Base-by-base conservation (phyloP, 2,797 vertebrate species). In the Epinephelus coioides region DNA sequence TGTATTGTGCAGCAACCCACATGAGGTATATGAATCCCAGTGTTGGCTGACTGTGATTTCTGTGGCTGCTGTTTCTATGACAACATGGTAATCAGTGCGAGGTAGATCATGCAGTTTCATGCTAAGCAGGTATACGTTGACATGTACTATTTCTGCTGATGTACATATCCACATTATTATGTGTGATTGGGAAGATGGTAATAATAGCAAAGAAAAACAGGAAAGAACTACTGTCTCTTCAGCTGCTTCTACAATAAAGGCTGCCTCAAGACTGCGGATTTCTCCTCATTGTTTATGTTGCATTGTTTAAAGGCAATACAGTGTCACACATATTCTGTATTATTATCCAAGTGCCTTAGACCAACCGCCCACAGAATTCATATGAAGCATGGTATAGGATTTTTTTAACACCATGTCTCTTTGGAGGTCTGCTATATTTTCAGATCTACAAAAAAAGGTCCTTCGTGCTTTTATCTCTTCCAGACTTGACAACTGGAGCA, bases 1-100 rank as follows among this genome's bases (percentile, higher is more conserved):
- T 40, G 53, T 55, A 53, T 67, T 79, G 75, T 75, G 60, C 65
- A 14, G 40, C 63, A 69, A 13, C 64, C 53, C 61, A 69, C 61
- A 61, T 60, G 64, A 78, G 74, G 51, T 71, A 57, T 71, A 57
- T 65, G 63, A 72, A 57, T 73, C 18, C 27, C 74, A 66, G 72
- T 68, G 68, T 71, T 76, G 77, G 23, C 72, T 83, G 60, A 34
- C 43, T 73, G 19, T 54, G 51, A 69, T 73, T 54, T 75, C 57
- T 73, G 46, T 64, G 49, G 65, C 68, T 18, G 11, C 63, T 83
- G 86, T 90, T 90, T 80, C 86, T 81, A 84, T 90, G 89, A 86
- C 88, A 88, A 85, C 80, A 73, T 68, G 68, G 38, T 88, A 86
- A 90, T 89, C 76, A 82, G 56, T 25, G 30, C 0, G 3, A 61